phyloP scores from a whole-genome alignment of 2,888 invertebrate genomes.

The Calephelis perditalis region DNA sequence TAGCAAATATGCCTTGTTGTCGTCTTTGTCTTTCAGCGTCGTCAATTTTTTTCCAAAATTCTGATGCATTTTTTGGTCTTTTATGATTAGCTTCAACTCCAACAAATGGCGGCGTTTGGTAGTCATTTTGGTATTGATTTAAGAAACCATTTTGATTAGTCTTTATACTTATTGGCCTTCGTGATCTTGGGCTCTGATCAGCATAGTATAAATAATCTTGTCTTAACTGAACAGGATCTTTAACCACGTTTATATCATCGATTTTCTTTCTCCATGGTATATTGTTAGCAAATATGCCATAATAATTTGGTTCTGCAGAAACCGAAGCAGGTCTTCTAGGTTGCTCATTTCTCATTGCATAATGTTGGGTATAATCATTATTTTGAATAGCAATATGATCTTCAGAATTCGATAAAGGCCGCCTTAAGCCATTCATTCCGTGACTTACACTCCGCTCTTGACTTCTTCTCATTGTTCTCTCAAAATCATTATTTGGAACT shows the following conservation, averaged over 20 bases:
- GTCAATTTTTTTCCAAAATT: constrained; percentile 8
- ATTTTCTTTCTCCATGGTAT: constrained; percentile 60
- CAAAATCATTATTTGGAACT: constrained; percentile 69
- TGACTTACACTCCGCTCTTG: constrained; percentile 64
- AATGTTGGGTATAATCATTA: constrained; percentile 56
- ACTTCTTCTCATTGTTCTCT: constrained; percentile 68
- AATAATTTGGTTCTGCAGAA: constrained; percentile 70
- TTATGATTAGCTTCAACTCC: neutral
- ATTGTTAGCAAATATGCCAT: constrained; percentile 60
- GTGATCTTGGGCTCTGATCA: constrained; percentile 84
- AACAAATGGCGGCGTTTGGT: constrained; percentile 44
- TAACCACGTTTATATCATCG: constrained; percentile 47
- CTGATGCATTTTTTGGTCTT: constrained; percentile 8
- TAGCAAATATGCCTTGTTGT: constrained; percentile 1
- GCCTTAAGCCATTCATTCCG: constrained; percentile 63
- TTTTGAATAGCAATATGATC: constrained; percentile 75
- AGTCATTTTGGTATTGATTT: constrained; percentile 71
- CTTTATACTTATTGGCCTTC: constrained; percentile 84
- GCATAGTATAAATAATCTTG: constrained; percentile 82
- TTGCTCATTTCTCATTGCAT: constrained; percentile 55
- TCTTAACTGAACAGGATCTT: constrained; percentile 57
- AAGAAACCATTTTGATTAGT: constrained; percentile 62
- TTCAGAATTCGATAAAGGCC: constrained; percentile 71
- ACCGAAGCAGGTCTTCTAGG: constrained; percentile 70
- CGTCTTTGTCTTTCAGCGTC: constrained; percentile 4